These are phyloP conservation scores for Carposina sasakii DNA, from an alignment of 1,140 invertebrate genomes.

Conservation along the genomic window DNA sequence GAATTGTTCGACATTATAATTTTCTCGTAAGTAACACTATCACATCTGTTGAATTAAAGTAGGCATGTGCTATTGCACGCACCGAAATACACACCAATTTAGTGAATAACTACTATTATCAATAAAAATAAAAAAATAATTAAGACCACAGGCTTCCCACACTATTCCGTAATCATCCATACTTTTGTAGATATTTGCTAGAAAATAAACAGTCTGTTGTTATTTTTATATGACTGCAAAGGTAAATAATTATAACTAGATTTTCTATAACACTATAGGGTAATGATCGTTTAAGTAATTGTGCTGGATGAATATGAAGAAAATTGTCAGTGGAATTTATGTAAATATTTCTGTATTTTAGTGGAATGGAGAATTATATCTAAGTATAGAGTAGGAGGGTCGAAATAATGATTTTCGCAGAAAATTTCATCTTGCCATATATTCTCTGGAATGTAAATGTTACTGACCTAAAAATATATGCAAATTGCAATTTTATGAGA, in stretches of 20 bases:
- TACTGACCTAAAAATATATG: too few species aligned
- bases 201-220: conserved; percentile 65
- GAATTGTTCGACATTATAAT: conserved; percentile 56
- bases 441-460: too few species aligned
- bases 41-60: conserved; percentile 52
- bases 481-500: too few species aligned
- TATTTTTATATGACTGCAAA: conserved; percentile 72
- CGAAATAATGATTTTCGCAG: too few species aligned
- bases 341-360: conserved; percentile 13
- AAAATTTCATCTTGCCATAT: too few species aligned
- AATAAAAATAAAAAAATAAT: conserved; percentile 37
- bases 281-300: conserved; percentile 40
- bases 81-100: conserved; percentile 67
- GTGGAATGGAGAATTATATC: too few species aligned
- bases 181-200: conserved; percentile 68
- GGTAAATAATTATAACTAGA: conserved; percentile 59
- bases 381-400: too few species aligned
- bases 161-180: conserved; percentile 53
- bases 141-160: conserved; percentile 63
- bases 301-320: conserved; percentile 29
- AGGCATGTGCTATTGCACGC: conserved; percentile 70
- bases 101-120: conserved; percentile 48
- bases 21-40: conserved; percentile 43
- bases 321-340: conserved; percentile 13
- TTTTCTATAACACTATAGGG: conserved; percentile 64